A percentile compares a stretch with the other conserved stretches of the same genome.
Evolutionary conservation across 2,888 invertebrate genomes (phyloP).

Genomic region (Polydesmus complanatus): DNA sequence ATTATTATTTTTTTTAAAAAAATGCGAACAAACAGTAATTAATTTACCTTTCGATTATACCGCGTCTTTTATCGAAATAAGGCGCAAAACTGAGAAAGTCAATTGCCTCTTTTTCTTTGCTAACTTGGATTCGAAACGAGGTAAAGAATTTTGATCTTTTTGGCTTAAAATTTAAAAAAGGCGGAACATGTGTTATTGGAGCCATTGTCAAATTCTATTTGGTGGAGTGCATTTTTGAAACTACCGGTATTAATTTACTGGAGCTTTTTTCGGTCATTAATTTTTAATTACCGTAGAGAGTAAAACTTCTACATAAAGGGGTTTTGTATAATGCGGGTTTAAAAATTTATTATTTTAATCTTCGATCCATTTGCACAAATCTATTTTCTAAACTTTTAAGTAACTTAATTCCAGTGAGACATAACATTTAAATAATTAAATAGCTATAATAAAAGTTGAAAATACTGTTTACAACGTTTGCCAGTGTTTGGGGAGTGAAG

Average conservation of each 20-base stretch:
- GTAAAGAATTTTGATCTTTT: background rate
- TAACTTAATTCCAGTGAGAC: too few relatives aligned
- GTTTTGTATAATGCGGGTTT: too few relatives aligned
- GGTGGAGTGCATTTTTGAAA: too few relatives aligned
- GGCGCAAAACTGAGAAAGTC: background rate
- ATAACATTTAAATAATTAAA: too few relatives aligned
- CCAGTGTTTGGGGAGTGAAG: too few relatives aligned
- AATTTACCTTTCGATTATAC: constrained; percentile 2
- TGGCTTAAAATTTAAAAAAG: background rate
- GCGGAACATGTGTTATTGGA: background rate
- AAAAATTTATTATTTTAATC: too few relatives aligned
- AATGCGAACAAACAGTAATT: background rate
- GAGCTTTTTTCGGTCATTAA: background rate
- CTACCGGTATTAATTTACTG: background rate
- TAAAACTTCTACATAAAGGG: too few relatives aligned
- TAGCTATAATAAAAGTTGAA: too few relatives aligned
- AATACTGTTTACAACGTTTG: too few relatives aligned
- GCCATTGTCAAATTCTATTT: background rate
- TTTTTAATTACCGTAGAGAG: too few relatives aligned
- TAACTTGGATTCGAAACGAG: background rate
- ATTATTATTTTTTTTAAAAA: background rate
- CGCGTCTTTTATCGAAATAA: background rate
- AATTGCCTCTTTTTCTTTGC: background rate
- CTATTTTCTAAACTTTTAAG: too few relatives aligned
- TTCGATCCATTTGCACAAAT: too few relatives aligned